Conservation (phyloP, 2,113 vertebrate genomes). For the Rhinogobius similis region DNA sequence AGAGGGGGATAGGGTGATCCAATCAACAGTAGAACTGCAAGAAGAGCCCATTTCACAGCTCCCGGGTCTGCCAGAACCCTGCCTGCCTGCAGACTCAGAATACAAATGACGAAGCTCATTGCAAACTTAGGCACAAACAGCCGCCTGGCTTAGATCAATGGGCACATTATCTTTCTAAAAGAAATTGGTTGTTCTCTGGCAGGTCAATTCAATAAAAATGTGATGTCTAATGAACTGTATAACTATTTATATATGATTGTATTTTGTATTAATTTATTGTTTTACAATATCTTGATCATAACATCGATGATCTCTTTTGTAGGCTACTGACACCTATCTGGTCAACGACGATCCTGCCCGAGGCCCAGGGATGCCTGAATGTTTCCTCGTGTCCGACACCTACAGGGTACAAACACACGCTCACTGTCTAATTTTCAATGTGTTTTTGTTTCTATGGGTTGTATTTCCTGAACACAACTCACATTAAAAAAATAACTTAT, state of each 20-base stretch:
- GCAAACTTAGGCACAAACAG: constrained; percentile 63
- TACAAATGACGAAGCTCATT: constrained; percentile 77
- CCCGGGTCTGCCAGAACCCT: constrained; percentile 70
- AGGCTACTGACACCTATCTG: constrained; percentile 83
- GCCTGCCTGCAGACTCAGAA: constrained; percentile 72
- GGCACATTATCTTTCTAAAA: constrained; percentile 25
- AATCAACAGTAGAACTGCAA: constrained; percentile 73
- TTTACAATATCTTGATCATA: background rate
- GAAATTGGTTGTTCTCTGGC: constrained; percentile 13
- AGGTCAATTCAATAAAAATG: background rate
- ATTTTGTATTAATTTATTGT: background rate
- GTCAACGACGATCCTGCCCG: constrained; percentile 79
- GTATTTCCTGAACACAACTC: no score
- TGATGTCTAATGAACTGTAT: constrained; percentile 1
- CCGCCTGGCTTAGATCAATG: constrained; percentile 43
- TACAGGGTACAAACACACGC: constrained; percentile 76
- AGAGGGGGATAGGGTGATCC: constrained; percentile 77
- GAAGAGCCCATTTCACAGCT: constrained; percentile 74
- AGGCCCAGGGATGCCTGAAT: constrained; percentile 81
- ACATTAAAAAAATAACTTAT: no score
- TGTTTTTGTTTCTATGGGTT: constrained; percentile 14
- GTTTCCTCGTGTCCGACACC: constrained; percentile 82
- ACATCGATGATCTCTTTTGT: constrained; percentile 37
- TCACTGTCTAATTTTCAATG: constrained; percentile 23
- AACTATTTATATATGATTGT: background rate